phyloP scores from a whole-genome alignment of 2,113 vertebrate genomes.

The Thinocorus orbignyianus region DNA sequence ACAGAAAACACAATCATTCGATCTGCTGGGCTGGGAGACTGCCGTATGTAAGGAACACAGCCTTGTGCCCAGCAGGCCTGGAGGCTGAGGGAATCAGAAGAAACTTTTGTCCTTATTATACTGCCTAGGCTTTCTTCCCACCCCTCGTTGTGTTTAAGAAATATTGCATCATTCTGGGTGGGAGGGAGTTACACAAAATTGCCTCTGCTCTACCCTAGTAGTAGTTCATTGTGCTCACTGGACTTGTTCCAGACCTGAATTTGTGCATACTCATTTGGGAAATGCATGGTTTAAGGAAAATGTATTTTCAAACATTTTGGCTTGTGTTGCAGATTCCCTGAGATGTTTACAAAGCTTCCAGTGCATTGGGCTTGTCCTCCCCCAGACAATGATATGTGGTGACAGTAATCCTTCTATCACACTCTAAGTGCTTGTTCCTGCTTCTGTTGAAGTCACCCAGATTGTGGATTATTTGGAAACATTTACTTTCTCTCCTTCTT shows the following conservation, averaged over 20 bases:
- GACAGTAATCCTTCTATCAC: background rate
- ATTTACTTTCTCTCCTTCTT: background rate
- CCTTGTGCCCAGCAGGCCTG: background rate
- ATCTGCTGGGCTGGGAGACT: background rate
- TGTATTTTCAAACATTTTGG: background rate
- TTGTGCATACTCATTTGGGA: background rate
- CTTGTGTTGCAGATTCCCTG: background rate
- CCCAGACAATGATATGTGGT: background rate
- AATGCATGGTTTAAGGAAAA: background rate
- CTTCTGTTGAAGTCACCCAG: background rate
- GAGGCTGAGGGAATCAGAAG: background rate
- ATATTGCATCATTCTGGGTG: background rate
- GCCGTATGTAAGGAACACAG: background rate
- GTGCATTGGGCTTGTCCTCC: background rate
- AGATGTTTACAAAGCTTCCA: background rate
- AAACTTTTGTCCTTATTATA: background rate
- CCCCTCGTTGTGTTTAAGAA: background rate
- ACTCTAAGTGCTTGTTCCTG: background rate
- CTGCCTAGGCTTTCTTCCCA: background rate
- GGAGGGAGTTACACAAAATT: background rate
- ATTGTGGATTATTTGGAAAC: background rate
- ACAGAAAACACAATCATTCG: background rate
- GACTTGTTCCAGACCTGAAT: background rate
- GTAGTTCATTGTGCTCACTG: background rate
- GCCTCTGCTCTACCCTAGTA: background rate